Conservation (phyloP, 2,888 invertebrate genomes). For the Ceriagrion tenellum region DNA sequence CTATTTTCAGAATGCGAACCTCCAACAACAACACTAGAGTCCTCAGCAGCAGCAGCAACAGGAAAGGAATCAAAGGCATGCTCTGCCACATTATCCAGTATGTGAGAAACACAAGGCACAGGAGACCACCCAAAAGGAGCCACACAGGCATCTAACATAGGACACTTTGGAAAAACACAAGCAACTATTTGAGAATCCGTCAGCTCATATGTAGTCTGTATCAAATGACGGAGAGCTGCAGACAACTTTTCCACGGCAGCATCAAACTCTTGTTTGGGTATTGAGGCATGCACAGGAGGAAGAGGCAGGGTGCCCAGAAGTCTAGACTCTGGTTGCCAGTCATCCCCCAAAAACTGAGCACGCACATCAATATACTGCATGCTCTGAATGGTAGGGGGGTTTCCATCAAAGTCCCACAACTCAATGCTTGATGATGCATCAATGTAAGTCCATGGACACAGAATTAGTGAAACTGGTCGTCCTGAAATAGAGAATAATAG, state of each 20-base stretch:
- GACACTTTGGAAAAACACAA: slow-evolving; percentile 61
- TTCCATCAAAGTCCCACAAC: slow-evolving; percentile 20
- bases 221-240: slow-evolving; percentile 43
- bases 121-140: slow-evolving; percentile 48
- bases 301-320: slow-evolving; percentile 33
- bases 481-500: background rate
- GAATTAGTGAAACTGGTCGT: slow-evolving; percentile 45
- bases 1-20: background rate
- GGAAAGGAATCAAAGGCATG: slow-evolving; percentile 49
- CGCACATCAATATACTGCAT: slow-evolving; percentile 32
- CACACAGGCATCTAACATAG: slow-evolving; percentile 45
- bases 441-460: slow-evolving; percentile 51
- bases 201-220: slow-evolving; percentile 46
- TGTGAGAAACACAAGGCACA: slow-evolving; percentile 63
- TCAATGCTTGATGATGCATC: slow-evolving; percentile 44
- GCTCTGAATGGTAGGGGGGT: slow-evolving; percentile 35
- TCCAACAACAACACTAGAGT: background rate
- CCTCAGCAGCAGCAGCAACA: background rate
- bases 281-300: background rate
- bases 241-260: slow-evolving; percentile 8
- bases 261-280: slow-evolving; percentile 45
- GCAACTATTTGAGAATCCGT: slow-evolving; percentile 55
- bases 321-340: slow-evolving; percentile 58
- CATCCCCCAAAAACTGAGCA: slow-evolving; percentile 60
- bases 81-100: slow-evolving; percentile 46